phyloP scores from a whole-genome alignment of 2,797 vertebrate genomes.

The Tragopan temminckii region DNA sequence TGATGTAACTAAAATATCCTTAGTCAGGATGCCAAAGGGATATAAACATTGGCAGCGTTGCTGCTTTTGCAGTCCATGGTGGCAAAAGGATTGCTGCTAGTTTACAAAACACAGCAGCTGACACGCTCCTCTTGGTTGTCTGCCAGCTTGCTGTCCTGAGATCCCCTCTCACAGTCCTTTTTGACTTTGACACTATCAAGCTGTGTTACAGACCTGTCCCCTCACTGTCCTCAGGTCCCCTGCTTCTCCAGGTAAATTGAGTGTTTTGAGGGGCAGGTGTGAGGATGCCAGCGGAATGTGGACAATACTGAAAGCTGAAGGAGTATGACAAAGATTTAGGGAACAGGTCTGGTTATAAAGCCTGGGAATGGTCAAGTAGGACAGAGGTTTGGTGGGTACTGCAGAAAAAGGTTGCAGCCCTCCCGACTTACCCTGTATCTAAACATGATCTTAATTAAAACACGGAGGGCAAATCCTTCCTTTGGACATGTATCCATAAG shows the following conservation, averaged over 20 bases:
- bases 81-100: slow-evolving; percentile 18
- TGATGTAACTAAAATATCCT: slow-evolving; percentile 31
- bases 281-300: neutral
- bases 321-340: neutral
- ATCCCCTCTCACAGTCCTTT: neutral
- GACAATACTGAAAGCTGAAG: neutral
- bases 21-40: slow-evolving; percentile 36
- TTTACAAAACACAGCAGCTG: slow-evolving; percentile 46
- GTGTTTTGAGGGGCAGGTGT: neutral
- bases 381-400: neutral
- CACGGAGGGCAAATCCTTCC: neutral
- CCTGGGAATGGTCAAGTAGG: neutral
- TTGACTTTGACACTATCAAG: neutral
- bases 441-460: neutral
- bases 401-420: neutral
- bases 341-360: neutral
- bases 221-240: neutral
- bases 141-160: slow-evolving; percentile 21
- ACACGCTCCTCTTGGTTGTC: slow-evolving; percentile 9
- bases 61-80: slow-evolving; percentile 2
- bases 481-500: neutral
- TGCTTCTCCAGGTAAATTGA: neutral
- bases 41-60: slow-evolving; percentile 49
- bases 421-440: neutral
- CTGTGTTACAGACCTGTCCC: neutral